A percentile compares a stretch with the other conserved stretches of the same genome.
phyloP scores from a whole-genome alignment of 2,113 vertebrate genomes.

The Cinclus cinclus region DNA sequence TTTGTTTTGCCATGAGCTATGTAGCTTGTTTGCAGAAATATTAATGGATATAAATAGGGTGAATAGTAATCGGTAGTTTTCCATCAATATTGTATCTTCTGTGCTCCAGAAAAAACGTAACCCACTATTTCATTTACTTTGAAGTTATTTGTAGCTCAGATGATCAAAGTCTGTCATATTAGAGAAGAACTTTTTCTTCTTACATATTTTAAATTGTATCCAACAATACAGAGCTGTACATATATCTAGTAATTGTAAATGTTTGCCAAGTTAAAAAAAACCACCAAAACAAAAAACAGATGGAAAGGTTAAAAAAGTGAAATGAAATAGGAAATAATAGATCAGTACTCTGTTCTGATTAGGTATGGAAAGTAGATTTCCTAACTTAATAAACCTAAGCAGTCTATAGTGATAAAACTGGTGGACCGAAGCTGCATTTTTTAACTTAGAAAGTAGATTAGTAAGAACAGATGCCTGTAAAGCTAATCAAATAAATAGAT shows the following conservation, averaged over 20 bases:
- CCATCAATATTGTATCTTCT: background rate
- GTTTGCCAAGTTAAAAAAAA: background rate
- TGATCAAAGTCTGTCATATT: constrained; percentile 31
- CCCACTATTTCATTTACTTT: background rate
- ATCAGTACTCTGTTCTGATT: background rate
- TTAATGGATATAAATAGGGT: background rate
- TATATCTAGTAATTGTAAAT: background rate
- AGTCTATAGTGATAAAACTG: background rate
- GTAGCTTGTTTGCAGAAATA: background rate
- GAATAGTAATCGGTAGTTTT: background rate
- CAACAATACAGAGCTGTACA: background rate
- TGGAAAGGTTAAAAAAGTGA: background rate
- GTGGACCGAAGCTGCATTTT: background rate
- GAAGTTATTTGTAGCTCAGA: background rate
- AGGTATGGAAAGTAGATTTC: background rate
- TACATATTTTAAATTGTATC: background rate
- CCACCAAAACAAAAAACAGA: background rate
- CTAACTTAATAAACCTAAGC: background rate
- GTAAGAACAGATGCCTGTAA: constrained; percentile 43
- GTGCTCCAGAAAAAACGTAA: background rate
- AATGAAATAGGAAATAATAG: background rate
- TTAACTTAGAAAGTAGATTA: constrained; percentile 11
- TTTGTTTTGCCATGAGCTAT: background rate
- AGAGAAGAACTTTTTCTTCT: background rate
- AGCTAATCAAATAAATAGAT: constrained; percentile 63